Base-by-base conservation (phyloP, 2,113 vertebrate genomes). In the Heliornis fulica region DNA sequence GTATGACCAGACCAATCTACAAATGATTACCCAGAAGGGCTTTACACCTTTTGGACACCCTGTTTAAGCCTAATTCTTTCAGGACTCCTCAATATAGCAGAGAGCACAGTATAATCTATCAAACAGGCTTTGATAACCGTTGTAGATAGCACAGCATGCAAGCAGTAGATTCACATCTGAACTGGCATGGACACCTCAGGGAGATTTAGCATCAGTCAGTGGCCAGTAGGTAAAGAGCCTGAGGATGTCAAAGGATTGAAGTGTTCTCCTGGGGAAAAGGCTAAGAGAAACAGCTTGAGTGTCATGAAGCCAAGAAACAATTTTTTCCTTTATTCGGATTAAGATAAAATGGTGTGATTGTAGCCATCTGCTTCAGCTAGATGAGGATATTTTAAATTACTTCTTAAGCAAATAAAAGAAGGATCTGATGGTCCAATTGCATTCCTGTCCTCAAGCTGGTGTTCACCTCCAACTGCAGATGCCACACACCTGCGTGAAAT, bases 341-440 rank as follows among this genome's bases (percentile, higher is more conserved):
- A 77, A 95, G 91, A 93, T 78, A 88, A 93, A 92, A 94, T 92
- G 80, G 89, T 94, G 95, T 92, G 94, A 95, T 71, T 75, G 56
- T 90, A 92, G 93, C 95, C 94, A 96, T 94, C 94, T 97, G 94
- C 50, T 95, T 92, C 94, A 90, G 69, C 41, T 94, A 94, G 80
- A 90, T 93, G 76, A 88, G 63, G 69, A 64, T 90, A 92, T 90
- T 94, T 93, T 70, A 81, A 87, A 92, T 89, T 89, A 83, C 80
- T 95, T 83, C 64, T 80, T 81, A 46, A 83, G 71, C 83, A 90
- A 94, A 93, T 78, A 68, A 77, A 80, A 90, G 68, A 68, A 16
- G 23, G 32, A 86, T 80, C 54, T 90, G 60, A 76, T 86, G 54
- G 20, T 46, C n/a, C 41, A 70, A 5, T 50, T 80, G 25, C 46